Percentiles rank a stretch among this genome's conserved stretches.
These are phyloP conservation scores for Lasioglossum zephyrum DNA, from an alignment of 2,888 invertebrate species.

Conservation along the genomic window DNA sequence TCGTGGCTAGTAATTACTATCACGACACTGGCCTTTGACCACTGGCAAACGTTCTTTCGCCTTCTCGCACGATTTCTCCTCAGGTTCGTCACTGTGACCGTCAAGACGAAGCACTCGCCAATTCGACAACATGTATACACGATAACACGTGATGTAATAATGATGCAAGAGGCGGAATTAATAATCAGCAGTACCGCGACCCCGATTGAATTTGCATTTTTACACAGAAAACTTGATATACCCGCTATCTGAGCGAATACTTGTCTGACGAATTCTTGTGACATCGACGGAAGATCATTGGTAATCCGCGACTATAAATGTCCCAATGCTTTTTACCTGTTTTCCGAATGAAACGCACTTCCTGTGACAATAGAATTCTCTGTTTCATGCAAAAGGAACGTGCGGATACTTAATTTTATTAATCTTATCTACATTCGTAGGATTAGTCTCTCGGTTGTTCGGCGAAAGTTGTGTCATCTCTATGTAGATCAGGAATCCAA, in stretches of 20 bases:
- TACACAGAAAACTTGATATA: no score
- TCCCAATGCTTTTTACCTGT: background rate
- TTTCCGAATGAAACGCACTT: background rate
- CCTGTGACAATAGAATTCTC: background rate
- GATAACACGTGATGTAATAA: background rate
- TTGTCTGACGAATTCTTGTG: background rate
- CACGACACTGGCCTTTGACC: slow-evolving; percentile 5
- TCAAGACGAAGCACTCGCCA: background rate
- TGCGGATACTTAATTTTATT: background rate
- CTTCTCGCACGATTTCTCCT: background rate
- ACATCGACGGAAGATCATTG: background rate
- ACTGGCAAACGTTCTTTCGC: slow-evolving; percentile 19
- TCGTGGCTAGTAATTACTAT: slow-evolving; percentile 39
- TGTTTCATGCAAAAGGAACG: background rate
- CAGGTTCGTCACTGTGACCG: background rate
- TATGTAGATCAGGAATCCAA: background rate
- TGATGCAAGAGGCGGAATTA: background rate
- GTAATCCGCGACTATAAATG: background rate
- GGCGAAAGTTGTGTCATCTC: background rate
- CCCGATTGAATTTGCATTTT: background rate
- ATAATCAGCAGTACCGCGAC: background rate
- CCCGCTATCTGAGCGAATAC: background rate
- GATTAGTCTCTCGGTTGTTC: background rate
- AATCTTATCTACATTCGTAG: background rate
- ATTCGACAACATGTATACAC: background rate